Evolutionary conservation across 2,888 invertebrate species (phyloP).

Genomic region (Orchesella flavescens): DNA sequence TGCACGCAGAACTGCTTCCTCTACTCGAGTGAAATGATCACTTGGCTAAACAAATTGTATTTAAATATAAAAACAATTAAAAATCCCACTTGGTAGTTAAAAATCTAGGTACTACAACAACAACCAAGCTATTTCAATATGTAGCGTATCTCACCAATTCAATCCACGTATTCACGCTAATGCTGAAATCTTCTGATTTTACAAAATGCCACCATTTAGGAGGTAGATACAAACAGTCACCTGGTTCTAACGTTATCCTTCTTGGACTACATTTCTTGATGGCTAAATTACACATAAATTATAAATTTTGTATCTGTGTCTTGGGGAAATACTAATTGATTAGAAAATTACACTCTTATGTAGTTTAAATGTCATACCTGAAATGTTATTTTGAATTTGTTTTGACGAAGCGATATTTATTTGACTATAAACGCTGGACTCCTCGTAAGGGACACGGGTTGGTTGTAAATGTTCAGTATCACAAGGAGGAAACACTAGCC

Average conservation of each 20-base stretch:
- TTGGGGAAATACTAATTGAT: no score
- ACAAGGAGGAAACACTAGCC: conserved; percentile 92
- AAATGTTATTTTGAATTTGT: conserved; percentile 26
- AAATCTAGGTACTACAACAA: no score
- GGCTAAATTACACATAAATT: no score
- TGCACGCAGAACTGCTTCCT: conserved; percentile 82
- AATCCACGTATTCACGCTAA: conserved; percentile 85
- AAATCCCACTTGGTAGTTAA: no score
- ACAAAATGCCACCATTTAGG: conserved; percentile 98
- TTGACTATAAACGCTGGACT: conserved; percentile 93
- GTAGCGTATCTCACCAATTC: conserved; percentile 84
- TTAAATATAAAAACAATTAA: conserved; percentile 24
- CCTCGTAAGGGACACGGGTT: conserved; percentile 94
- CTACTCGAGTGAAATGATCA: conserved; percentile 77
- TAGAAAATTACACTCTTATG: no score
- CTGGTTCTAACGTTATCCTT: conserved; percentile 79
- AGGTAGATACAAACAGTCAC: conserved; percentile 92
- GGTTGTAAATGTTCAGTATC: conserved; percentile 81
- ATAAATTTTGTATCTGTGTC: no score
- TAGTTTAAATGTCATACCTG: conserved; percentile 47
- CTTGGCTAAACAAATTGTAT: conserved; percentile 73
- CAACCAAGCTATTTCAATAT: no score
- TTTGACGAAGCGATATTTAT: conserved; percentile 79
- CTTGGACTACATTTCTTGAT: conserved; percentile 61
- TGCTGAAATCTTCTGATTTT: conserved; percentile 78